phyloP scores from a whole-genome alignment of 2,888 invertebrate genomes.

The Camptogramma bilineatum region DNA sequence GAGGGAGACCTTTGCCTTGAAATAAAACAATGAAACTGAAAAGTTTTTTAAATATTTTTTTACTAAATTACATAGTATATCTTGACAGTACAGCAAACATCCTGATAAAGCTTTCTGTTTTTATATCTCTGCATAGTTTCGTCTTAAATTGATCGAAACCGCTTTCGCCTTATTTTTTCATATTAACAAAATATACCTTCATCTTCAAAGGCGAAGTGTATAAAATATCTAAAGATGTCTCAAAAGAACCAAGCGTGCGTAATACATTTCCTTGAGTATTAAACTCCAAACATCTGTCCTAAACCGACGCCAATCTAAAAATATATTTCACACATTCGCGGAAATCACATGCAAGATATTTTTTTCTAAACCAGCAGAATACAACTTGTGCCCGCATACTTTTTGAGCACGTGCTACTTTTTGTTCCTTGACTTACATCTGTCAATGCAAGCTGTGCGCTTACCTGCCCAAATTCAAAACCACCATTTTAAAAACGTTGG shows the following conservation, averaged over 20 bases:
- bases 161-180: too few relatives aligned
- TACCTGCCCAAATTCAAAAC: slow-evolving; percentile 55
- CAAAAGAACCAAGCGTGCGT: slow-evolving; percentile 10
- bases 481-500: slow-evolving; percentile 4
- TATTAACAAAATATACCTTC: too few relatives aligned
- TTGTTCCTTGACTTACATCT: slow-evolving; percentile 80
- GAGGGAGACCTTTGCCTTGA: too few relatives aligned
- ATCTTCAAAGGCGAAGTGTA: neutral
- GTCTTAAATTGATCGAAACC: too few relatives aligned
- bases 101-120: too few relatives aligned
- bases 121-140: too few relatives aligned
- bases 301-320: slow-evolving; percentile 50
- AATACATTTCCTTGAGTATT: slow-evolving; percentile 22
- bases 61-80: too few relatives aligned
- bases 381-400: slow-evolving; percentile 84
- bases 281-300: slow-evolving; percentile 26
- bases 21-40: too few relatives aligned
- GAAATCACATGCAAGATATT: slow-evolving; percentile 64
- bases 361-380: slow-evolving; percentile 62
- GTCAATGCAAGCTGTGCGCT: slow-evolving; percentile 78
- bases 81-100: too few relatives aligned
- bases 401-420: slow-evolving; percentile 82
- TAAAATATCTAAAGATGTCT: neutral
- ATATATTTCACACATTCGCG: slow-evolving; percentile 68
- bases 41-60: too few relatives aligned